Evolutionary conservation across 2,113 vertebrate species (phyloP).

Genomic region (Hassar affinis): DNA sequence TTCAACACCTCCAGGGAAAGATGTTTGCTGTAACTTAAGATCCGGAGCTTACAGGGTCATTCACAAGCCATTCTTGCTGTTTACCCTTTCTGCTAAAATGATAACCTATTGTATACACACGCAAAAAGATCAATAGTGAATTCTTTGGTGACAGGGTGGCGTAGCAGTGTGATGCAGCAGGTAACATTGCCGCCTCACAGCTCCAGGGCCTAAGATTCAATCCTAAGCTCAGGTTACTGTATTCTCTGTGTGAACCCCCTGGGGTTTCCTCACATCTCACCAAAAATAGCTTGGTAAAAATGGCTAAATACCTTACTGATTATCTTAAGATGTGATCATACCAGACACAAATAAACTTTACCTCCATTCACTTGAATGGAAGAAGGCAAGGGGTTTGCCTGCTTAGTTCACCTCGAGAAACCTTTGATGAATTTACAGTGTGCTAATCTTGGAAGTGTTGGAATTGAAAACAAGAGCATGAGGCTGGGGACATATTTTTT

Average conservation of each 20-base stretch:
- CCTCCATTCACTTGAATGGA: background rate
- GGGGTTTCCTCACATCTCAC: background rate
- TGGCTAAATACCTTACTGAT: background rate
- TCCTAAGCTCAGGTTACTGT: background rate
- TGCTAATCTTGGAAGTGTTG: background rate
- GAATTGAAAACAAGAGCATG: background rate
- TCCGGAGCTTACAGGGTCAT: constrained; percentile 43
- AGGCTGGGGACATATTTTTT: background rate
- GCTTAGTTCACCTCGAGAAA: background rate
- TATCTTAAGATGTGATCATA: background rate
- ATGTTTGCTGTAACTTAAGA: constrained; percentile 40
- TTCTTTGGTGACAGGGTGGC: constrained; percentile 2
- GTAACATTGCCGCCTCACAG: background rate
- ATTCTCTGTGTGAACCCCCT: background rate
- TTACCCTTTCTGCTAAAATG: constrained; percentile 24
- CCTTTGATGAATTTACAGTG: background rate
- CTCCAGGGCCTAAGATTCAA: background rate
- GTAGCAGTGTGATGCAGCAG: background rate
- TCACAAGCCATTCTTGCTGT: constrained; percentile 31
- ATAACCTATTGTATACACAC: constrained; percentile 40
- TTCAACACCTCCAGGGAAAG: constrained; percentile 27
- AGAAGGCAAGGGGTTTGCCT: background rate
- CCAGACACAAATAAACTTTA: background rate
- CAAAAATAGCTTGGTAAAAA: background rate
- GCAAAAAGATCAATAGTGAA: background rate